Base-by-base conservation (phyloP, 2,888 invertebrate species). In the Anoplius nigerrimus region DNA sequence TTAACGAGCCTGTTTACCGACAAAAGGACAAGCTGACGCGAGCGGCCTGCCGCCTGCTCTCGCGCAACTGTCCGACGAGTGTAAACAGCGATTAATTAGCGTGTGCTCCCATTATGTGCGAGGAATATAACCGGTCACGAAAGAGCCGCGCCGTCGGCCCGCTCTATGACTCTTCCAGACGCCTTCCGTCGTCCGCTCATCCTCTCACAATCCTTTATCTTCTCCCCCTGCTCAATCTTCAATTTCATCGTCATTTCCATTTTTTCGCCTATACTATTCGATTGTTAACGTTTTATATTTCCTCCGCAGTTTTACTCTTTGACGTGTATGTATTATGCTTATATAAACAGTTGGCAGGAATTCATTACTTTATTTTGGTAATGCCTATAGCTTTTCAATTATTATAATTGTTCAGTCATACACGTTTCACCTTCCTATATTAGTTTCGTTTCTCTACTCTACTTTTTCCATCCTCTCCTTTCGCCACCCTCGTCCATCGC, bases 21-120 rank as follows among this genome's bases (percentile, higher is more conserved):
- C 71, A 64, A 72, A 73, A 62, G 62, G 67, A 66, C 71, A 69
- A 69, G 58, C 61, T 59, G 54, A 71, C 64, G 62, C 66, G 46
- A 34, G 34, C 34, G 34, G 34, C n/a, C n/a, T n/a, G 34, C 8
- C 34, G 34, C 34, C 11, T 11, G 34, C 34, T 8, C 34, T 34
- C 34, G 6, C 54, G 69, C 59, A 62, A 66, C 52, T 71, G 71
- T 63, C 68, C 62, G 59, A 65, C 62, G 72, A 74, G 75, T 79
- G 80, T 81, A 84, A 84, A 81, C 80, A 79, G 68, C 78, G 80
- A 84, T 85, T 84, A 85, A 86, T 86, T 84, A 84, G 72, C 77
- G 66, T 71, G 66, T 63, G 71, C 72, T 78, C 71, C 71, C 72
- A 81, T 83, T 82, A 78, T 79, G 66, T 63, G 67, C 65, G 51